These are phyloP conservation scores for Heliconius hermathena DNA, from an alignment of 1,140 invertebrate species.

Conservation along the genomic window DNA sequence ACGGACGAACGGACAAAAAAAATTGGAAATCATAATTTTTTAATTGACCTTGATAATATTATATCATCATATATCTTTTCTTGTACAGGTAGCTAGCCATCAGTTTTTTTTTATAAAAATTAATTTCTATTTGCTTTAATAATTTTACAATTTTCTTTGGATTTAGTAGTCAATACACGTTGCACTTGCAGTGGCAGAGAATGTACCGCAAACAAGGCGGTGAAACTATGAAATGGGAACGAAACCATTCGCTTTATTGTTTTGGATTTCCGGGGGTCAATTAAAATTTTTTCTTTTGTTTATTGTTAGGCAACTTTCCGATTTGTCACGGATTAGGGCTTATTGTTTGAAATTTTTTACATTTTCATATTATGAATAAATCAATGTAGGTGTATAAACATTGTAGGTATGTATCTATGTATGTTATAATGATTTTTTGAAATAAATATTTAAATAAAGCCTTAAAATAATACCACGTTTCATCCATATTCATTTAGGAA, in stretches of 20 bases:
- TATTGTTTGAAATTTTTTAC: background rate
- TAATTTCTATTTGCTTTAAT: background rate
- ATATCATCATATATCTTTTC: too few species aligned
- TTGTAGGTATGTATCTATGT: background rate
- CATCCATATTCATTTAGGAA: too few species aligned
- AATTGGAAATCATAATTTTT: too few species aligned
- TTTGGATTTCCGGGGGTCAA: constrained; percentile 50
- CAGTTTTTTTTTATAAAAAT: too few species aligned
- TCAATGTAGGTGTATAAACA: background rate
- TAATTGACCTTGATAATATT: too few species aligned
- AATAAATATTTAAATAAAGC: background rate
- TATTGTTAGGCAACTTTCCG: constrained; percentile 36
- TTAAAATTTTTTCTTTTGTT: constrained; percentile 50
- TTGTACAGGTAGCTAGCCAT: too few species aligned
- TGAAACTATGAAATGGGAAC: constrained; percentile 41
- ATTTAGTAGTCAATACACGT: constrained; percentile 20
- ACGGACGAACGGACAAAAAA: too few species aligned
- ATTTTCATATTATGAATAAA: background rate
- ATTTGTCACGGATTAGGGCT: background rate
- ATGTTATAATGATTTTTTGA: background rate
- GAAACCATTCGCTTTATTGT: constrained; percentile 48
- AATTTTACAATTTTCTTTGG: background rate
- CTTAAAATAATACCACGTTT: too few species aligned
- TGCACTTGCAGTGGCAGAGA: constrained; percentile 25
- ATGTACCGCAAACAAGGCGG: constrained; percentile 36